phyloP scores from a whole-genome alignment of 2,113 vertebrate genomes.

The Sinosuthora webbiana region DNA sequence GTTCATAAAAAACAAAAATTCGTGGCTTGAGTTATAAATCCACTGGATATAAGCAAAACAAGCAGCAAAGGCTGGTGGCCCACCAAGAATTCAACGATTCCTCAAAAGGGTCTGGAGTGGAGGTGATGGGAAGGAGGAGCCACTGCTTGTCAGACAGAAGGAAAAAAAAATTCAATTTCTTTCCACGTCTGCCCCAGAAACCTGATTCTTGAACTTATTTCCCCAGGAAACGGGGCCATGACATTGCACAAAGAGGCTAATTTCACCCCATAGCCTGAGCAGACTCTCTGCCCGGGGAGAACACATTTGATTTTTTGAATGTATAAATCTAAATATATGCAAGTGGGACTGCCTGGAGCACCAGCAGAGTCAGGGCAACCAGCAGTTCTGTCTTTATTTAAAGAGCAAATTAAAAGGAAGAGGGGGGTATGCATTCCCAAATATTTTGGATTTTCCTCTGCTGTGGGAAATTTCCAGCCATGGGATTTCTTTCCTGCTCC shows the following conservation, averaged over 20 bases:
- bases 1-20: neutral
- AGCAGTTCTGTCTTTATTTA: neutral
- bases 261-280: neutral
- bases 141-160: neutral
- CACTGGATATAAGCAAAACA: neutral
- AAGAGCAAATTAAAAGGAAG: neutral
- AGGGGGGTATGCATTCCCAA: neutral
- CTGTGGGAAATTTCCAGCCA: neutral
- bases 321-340: neutral
- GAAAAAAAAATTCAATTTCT: neutral
- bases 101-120: neutral
- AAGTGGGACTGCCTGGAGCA: neutral
- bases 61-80: neutral
- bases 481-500: neutral
- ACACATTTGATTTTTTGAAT: neutral
- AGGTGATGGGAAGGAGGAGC: neutral
- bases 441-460: neutral
- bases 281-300: neutral
- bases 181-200: constrained; percentile 26
- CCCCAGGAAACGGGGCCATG: constrained; percentile 33
- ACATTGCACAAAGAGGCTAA: constrained; percentile 41
- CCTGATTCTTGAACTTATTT: constrained; percentile 55
- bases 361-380: neutral
- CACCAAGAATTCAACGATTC: neutral
- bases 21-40: neutral